These are phyloP conservation scores for Hetaerina americana DNA, from an alignment of 1,140 invertebrate species.

Conservation along the genomic window DNA sequence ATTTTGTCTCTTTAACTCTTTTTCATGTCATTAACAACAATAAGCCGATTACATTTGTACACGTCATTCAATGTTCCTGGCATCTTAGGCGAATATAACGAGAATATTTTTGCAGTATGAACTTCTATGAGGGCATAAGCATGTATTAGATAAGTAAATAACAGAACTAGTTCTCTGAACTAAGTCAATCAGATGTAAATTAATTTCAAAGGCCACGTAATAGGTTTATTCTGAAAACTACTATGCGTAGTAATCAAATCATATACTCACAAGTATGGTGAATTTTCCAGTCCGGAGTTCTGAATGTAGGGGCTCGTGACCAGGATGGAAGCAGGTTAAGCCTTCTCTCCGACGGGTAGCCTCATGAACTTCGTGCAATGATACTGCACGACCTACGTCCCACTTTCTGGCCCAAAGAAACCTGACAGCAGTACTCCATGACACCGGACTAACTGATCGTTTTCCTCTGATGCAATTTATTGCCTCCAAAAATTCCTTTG, in stretches of 20 bases:
- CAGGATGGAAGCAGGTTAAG: constrained; percentile 65
- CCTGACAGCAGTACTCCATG: constrained; percentile 78
- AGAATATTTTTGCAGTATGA: too few species aligned
- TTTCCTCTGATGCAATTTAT: constrained; percentile 49
- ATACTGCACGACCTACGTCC: constrained; percentile 74
- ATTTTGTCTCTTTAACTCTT: too few species aligned
- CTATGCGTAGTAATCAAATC: neutral
- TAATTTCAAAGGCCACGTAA: too few species aligned
- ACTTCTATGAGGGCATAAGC: too few species aligned
- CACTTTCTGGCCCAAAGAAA: constrained; percentile 93
- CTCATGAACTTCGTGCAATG: constrained; percentile 84
- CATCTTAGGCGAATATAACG: too few species aligned
- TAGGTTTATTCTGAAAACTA: too few species aligned
- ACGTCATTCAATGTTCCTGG: too few species aligned
- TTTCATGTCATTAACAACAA: too few species aligned
- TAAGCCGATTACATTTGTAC: too few species aligned
- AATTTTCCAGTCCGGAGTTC: constrained; percentile 92
- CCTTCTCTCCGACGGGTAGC: constrained; percentile 73
- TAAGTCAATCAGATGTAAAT: too few species aligned
- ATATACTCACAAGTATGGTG: constrained; percentile 74
- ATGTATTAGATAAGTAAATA: too few species aligned
- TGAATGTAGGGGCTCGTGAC: constrained; percentile 61
- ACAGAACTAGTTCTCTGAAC: too few species aligned
- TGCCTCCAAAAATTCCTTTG: constrained; percentile 61
- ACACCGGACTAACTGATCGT: constrained; percentile 43